Base-by-base conservation (phyloP, 1,140 invertebrate species). In the Acromyrmex echinatior region DNA sequence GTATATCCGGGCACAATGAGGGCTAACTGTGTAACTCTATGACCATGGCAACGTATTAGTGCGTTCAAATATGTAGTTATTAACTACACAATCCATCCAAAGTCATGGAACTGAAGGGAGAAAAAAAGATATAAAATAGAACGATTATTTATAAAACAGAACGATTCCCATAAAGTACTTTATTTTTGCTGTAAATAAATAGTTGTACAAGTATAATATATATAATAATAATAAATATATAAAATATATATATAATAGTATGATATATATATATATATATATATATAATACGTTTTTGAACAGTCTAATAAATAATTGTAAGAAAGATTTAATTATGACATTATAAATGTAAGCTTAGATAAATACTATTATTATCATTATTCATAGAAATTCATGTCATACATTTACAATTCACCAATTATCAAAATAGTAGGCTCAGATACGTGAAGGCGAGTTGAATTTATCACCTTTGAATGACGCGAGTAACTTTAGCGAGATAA, bases 1-100 rank as follows among this genome's bases (percentile, higher is more conserved):
- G 53, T 71, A 81, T 66, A 35, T 53, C 16, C 28, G 49, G 76
- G 25, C 25, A 89, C 88, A 84, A 90, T 74, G 88, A 89, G 68
- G 28, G 45, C 63, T 63, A 62, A 65, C 66, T 80, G 74, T 73
- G 68, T 78, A 74, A 85, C 53, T 73, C 18, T 21, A 68, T 12
- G 66, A 58, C 78, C 77, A 65, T 9, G 39, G 12, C 31, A n/a
- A 49, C 31, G 45, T 18, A 14, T 51, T 63, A 71, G 45, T 28
- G 49, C 80, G 70, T 12, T n/a, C 39, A 18, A 10, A 60, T 16
- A 62, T 2, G 21, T 25, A 18, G 2, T 39, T 71, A 58, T 51
- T 39, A 56, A 25, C 68, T 58, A 25, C 65, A 4, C 45, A 14
- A 56, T 10, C n/a, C 12, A 49, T 60, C 53, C 60, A 49, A 25